Evolutionary conservation across 2,797 vertebrate genomes (phyloP).

Genomic region (Tapera naevia): DNA sequence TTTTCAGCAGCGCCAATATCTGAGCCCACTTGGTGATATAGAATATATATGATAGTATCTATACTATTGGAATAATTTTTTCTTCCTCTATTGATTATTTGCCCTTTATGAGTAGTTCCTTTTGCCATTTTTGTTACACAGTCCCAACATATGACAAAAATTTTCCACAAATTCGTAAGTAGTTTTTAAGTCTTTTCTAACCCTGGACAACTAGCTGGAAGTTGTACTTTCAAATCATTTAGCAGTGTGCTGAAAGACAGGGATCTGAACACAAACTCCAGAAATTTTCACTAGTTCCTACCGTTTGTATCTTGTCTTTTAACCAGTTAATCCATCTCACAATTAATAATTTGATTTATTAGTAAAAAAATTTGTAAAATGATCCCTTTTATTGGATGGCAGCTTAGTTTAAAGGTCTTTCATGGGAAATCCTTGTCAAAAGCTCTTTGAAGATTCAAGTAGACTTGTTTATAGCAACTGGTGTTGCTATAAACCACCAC

Average conservation of each 20-base stretch:
- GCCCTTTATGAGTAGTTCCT: neutral
- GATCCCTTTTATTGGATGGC: neutral
- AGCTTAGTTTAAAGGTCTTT: neutral
- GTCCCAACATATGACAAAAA: neutral
- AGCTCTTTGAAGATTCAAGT: neutral
- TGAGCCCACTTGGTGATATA: neutral
- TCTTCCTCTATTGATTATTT: neutral
- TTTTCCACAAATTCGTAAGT: neutral
- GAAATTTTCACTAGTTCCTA: neutral
- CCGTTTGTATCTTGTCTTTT: neutral
- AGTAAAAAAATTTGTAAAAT: neutral
- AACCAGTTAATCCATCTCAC: neutral
- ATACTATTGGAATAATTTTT: neutral
- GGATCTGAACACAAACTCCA: neutral
- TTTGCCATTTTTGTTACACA: neutral
- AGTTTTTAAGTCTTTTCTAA: neutral
- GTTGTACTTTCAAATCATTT: neutral
- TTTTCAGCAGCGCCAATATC: neutral
- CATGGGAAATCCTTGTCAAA: neutral
- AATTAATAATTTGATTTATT: neutral
- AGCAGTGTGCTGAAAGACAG: neutral
- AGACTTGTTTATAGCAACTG: too few species aligned
- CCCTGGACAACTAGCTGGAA: neutral
- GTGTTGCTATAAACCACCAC: neutral
- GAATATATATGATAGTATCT: accelerated